A percentile compares a stretch with the other conserved stretches of the same genome.
phyloP scores from a whole-genome alignment of 2,113 vertebrate genomes.

The Archocentrus centrarchus region DNA sequence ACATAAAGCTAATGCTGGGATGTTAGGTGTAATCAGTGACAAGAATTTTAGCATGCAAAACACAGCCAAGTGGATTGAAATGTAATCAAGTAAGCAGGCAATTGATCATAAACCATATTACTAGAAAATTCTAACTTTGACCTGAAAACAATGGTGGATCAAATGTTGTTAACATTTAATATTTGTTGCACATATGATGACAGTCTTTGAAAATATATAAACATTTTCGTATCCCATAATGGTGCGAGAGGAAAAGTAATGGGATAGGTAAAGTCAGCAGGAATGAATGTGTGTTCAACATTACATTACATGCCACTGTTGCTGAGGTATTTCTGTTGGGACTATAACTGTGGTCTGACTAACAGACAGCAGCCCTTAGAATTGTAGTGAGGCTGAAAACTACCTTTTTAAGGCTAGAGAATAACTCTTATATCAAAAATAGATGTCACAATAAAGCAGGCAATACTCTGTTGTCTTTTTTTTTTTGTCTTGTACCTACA shows the following conservation, averaged over 20 bases:
- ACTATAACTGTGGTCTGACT: not conserved
- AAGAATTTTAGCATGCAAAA: not conserved
- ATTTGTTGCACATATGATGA: not conserved
- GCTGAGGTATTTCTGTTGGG: too few species aligned
- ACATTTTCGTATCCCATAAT: not conserved
- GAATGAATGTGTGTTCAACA: too few species aligned
- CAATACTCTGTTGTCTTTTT: not conserved
- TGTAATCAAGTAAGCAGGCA: conserved; percentile 2
- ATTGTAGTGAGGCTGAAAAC: not conserved
- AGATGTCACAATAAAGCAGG: not conserved
- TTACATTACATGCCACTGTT: too few species aligned
- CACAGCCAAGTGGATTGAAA: not conserved
- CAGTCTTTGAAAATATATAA: not conserved
- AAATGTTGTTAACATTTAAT: not conserved
- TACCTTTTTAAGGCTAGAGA: not conserved
- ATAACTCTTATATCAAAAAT: not conserved
- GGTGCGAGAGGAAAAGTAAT: not conserved
- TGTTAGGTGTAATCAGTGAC: not conserved
- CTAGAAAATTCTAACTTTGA: not conserved
- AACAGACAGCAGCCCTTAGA: not conserved
- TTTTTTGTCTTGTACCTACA: not conserved
- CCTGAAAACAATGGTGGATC: not conserved
- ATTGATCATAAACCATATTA: not conserved
- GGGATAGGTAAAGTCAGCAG: not conserved
- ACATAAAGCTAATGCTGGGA: not conserved